A percentile compares a stretch with the other conserved stretches of the same genome.
Evolutionary conservation across 1,140 invertebrate species (phyloP).

Genomic region (Caenorhabditis tropicalis): DNA sequence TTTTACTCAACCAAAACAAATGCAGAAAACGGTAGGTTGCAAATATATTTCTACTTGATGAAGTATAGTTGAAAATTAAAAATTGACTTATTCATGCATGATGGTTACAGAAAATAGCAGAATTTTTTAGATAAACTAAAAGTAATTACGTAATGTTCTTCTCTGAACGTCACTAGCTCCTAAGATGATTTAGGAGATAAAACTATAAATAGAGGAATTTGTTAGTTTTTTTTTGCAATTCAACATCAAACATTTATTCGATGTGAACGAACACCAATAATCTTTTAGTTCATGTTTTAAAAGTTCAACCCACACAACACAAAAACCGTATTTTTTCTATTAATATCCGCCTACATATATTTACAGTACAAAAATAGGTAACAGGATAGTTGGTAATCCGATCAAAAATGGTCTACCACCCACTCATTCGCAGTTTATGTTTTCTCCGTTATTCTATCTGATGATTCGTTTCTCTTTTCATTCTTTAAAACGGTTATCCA

Average conservation of each 20-base stretch:
- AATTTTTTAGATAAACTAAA: no score
- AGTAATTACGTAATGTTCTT: no score
- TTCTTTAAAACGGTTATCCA: not conserved
- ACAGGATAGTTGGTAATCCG: not conserved
- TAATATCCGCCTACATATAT: not conserved
- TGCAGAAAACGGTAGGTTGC: not conserved
- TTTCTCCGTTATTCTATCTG: not conserved
- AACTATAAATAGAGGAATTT: no score
- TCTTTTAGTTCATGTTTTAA: not conserved
- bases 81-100: no score
- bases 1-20: slow-evolving; percentile 16
- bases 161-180: no score
- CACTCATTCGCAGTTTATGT: not conserved
- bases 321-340: not conserved
- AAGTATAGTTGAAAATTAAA: no score
- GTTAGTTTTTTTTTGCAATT: not conserved
- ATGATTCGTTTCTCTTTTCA: not conserved
- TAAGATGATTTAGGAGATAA: no score
- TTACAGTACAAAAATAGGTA: not conserved
- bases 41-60: not conserved
- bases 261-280: not conserved
- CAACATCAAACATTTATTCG: not conserved
- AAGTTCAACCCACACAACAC: not conserved
- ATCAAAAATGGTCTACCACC: not conserved
- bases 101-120: no score